phyloP scores from a whole-genome alignment of 1,140 invertebrate genomes.

The Zaprionus lachaisei region DNA sequence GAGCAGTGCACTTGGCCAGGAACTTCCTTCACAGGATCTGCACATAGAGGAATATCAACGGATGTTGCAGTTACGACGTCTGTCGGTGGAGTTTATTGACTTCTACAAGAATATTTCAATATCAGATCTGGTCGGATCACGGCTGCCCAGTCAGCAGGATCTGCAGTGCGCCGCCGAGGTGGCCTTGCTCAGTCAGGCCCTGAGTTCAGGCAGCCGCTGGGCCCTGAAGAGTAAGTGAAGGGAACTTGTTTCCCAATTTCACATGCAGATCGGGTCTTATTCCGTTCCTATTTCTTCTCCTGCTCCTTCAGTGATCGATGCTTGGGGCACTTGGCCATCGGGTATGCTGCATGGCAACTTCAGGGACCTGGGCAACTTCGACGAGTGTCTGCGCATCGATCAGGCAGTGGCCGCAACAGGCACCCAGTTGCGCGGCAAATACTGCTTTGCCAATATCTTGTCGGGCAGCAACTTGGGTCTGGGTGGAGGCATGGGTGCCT shows the following conservation, averaged over 20 bases:
- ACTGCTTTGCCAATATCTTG: constrained; percentile 49
- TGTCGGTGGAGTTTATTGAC: constrained; percentile 46
- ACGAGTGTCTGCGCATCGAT: constrained; percentile 54
- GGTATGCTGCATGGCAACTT: constrained; percentile 54
- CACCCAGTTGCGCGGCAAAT: constrained; percentile 48
- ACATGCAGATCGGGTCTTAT: background rate
- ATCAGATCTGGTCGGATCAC: constrained; percentile 4
- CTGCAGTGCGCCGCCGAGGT: constrained; percentile 47
- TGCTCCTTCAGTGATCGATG: constrained; percentile 55
- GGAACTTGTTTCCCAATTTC: background rate
- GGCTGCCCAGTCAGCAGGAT: constrained; percentile 27
- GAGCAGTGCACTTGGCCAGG: background rate
- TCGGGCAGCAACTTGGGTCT: constrained; percentile 16
- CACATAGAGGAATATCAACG: constrained; percentile 15
- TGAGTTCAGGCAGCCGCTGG: constrained; percentile 36
- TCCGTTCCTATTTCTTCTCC: background rate
- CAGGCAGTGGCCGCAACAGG: constrained; percentile 1
- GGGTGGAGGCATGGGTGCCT: background rate
- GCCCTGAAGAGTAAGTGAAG: constrained; percentile 51
- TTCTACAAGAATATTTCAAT: constrained; percentile 34
- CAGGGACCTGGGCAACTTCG: constrained; percentile 66
- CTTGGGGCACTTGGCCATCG: constrained; percentile 65
- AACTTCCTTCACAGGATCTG: background rate
- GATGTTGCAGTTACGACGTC: constrained; percentile 37
- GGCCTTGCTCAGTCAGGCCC: constrained; percentile 11